Conservation (phyloP, 2,888 invertebrate species). For the Tholera decimalis region DNA sequence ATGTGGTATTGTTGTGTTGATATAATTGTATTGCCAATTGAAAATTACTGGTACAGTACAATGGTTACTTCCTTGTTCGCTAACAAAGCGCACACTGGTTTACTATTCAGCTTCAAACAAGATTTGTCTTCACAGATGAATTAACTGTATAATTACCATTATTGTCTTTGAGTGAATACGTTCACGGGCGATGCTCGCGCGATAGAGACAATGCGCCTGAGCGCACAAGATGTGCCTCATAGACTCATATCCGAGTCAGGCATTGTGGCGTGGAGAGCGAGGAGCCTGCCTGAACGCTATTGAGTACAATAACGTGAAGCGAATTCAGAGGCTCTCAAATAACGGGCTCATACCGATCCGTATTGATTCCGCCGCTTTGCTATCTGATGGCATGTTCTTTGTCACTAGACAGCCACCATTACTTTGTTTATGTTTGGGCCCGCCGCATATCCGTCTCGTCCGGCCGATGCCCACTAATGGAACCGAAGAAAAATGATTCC, state of each 20-base stretch:
- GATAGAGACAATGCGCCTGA: conserved; percentile 58
- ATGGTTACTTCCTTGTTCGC: conserved; percentile 5
- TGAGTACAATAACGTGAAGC: conserved; percentile 65
- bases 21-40: conserved; percentile 28
- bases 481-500: conserved; percentile 82
- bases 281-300: conserved; percentile 60
- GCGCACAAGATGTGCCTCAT: conserved; percentile 61
- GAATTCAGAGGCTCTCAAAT: conserved; percentile 51
- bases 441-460: conserved; percentile 79
- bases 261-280: conserved; percentile 52
- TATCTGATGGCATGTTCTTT: conserved; percentile 81
- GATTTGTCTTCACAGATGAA: conserved; percentile 53
- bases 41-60: neutral
- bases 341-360: conserved; percentile 51
- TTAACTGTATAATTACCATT: conserved; percentile 60
- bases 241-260: conserved; percentile 65
- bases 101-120: conserved; percentile 27
- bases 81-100: conserved; percentile 41
- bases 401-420: conserved; percentile 81
- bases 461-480: conserved; percentile 83
- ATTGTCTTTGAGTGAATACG: conserved; percentile 50
- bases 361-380: conserved; percentile 78
- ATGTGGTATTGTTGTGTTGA: neutral
- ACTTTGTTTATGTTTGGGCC: conserved; percentile 84
- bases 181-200: conserved; percentile 44